Conservation (phyloP, 2,888 invertebrate species). For the Cataglyphis albicans region DNA sequence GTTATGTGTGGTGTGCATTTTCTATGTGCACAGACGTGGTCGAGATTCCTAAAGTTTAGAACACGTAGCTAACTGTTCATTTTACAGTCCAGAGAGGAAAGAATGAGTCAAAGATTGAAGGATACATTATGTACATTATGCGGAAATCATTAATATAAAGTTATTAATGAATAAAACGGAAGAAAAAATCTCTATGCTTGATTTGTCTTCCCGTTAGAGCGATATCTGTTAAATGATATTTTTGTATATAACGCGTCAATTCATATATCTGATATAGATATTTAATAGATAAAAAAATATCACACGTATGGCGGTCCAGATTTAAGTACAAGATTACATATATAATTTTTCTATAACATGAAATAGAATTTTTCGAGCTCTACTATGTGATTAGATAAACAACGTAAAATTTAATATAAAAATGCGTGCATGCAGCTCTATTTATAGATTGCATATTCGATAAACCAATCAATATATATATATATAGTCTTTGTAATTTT, state of each 20-base stretch:
- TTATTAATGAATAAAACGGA: conserved; percentile 26
- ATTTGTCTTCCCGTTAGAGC: neutral
- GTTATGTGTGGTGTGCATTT: conserved; percentile 10
- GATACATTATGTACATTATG: conserved; percentile 47
- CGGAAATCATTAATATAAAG: conserved; percentile 33
- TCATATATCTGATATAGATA: neutral
- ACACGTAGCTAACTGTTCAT: conserved; percentile 45
- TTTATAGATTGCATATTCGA: conserved; percentile 18
- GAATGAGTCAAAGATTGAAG: conserved; percentile 38
- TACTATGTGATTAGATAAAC: conserved; percentile 17
- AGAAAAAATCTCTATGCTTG: conserved; percentile 17
- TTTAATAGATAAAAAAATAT: conserved; percentile 31
- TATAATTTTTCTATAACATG: neutral
- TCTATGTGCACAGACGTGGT: conserved; percentile 51
- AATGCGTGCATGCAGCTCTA: neutral
- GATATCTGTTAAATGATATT: neutral
- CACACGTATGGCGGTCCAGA: conserved; percentile 26
- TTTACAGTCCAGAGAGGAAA: conserved; percentile 34
- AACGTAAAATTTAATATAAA: neutral
- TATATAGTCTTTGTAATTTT: neutral
- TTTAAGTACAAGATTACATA: conserved; percentile 45
- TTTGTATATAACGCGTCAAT: neutral
- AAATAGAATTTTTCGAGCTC: neutral
- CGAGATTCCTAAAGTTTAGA: conserved; percentile 55
- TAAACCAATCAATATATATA: neutral